Evolutionary conservation across 2,113 vertebrate species (phyloP), one percentile per base, ranked within the genome.

Genomic region (Trogon surrucura): DNA sequence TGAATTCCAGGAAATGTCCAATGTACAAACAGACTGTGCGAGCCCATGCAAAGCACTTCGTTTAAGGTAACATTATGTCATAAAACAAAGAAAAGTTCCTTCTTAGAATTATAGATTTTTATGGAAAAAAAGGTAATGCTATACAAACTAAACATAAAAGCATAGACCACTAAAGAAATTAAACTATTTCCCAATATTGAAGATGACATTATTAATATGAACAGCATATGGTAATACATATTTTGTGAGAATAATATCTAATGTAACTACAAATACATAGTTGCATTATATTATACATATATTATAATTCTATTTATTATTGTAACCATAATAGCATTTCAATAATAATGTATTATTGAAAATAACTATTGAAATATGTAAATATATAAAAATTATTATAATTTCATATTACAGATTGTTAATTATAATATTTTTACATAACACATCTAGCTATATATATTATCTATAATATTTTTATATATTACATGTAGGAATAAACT

Each of bases 1-100:
- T 1, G 47, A 14, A 45, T 69, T 80, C 29, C 50, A 61, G 54
- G 47, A 73, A 83, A 57, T 0, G 0, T n/a, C 30, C 21, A 1
- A 14, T 3, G 5, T 19, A 54, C 2, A 26, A 64, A 5, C 25
- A 41, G 53, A 41, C 4, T 56, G 11, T 10, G 5, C 26, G 38
- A 75, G 60, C 16, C 29, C 13, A 5, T 18, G 4, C 0, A 48
- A 21, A 48, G 13, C 14, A 32, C 6, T 70, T 70, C 44, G 58
- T 10, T 51, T 23, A 87, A 74, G 26, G 13, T 47, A 60, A 56
- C 1, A 16, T 56, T 36, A 41, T 51, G 30, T 47, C 62, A 85
- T 14, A 80, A 89, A 88, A 80, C 45, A 80, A 61, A 85, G 56
- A 64, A 47, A 88, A 23, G 1, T 21, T 67, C 10, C 17, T 71